These are phyloP conservation scores for Leptura quadrifasciata DNA, from an alignment of 2,888 invertebrate species.

Conservation along the genomic window DNA sequence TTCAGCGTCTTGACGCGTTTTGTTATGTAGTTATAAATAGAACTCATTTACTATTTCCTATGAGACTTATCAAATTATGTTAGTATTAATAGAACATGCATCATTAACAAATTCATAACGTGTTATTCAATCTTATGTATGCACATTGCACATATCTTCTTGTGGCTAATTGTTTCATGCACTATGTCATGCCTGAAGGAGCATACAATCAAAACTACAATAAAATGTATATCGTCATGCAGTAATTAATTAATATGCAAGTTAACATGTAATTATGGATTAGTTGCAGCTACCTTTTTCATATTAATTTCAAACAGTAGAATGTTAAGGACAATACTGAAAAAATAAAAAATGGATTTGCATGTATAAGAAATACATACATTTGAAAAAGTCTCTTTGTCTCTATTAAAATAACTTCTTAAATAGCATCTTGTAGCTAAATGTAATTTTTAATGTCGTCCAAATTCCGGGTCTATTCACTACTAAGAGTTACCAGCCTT, in stretches of 20 bases:
- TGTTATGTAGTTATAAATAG: conserved; percentile 29
- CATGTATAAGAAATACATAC: neutral
- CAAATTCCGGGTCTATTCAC: no score
- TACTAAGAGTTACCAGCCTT: no score
- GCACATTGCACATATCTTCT: neutral
- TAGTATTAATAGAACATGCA: conserved; percentile 23
- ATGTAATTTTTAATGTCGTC: no score
- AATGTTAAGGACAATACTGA: neutral
- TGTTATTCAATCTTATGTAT: neutral
- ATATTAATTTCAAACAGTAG: neutral
- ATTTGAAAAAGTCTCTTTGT: neutral
- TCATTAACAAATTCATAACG: neutral
- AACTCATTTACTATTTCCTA: conserved; percentile 18
- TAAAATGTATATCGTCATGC: conserved; percentile 10
- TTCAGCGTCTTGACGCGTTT: conserved; percentile 13
- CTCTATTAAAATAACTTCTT: no score
- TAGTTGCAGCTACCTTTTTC: conserved; percentile 11
- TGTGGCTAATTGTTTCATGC: neutral
- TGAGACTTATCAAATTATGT: conserved; percentile 10
- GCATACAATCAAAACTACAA: neutral
- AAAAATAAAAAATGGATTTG: neutral
- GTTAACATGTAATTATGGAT: conserved; percentile 10
- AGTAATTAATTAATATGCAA: neutral
- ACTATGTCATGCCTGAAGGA: neutral
- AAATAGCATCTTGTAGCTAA: neutral